Percentiles rank a stretch among this genome's conserved stretches.
phyloP scores from a whole-genome alignment of 2,113 vertebrate species.

The Siphamia tubifer region DNA sequence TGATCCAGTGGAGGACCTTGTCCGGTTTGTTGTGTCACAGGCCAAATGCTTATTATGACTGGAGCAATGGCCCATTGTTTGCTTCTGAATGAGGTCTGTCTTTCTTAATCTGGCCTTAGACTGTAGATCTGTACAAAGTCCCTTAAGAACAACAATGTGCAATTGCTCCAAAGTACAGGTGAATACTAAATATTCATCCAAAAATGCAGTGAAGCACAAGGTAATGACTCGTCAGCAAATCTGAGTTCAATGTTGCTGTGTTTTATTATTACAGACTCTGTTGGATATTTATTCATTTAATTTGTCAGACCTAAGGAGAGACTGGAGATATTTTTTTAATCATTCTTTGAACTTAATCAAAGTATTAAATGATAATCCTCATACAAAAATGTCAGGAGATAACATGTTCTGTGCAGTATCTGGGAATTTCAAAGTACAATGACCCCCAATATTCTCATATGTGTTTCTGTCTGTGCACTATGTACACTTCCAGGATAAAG shows the following conservation, averaged over 20 bases:
- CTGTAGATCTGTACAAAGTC: conserved; percentile 74
- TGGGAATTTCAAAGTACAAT: neutral
- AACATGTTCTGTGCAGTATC: neutral
- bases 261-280: too few species aligned
- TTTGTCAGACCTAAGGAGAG: too few species aligned
- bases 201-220: conserved; percentile 21
- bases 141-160: conserved; percentile 62
- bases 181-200: conserved; percentile 19
- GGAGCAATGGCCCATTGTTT: conserved; percentile 80
- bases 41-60: conserved; percentile 73
- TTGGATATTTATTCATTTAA: too few species aligned
- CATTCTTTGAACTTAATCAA: neutral
- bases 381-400: too few species aligned
- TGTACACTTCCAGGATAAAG: neutral
- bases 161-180: conserved; percentile 51
- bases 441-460: neutral
- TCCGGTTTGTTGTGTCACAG: conserved; percentile 57
- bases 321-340: too few species aligned
- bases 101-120: conserved; percentile 76
- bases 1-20: conserved; percentile 45
- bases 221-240: conserved; percentile 36
- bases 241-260: too few species aligned
- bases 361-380: neutral
- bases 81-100: conserved; percentile 71
- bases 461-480: neutral